Conservation (phyloP, 1,140 invertebrate genomes). For the Drosophila mayri region DNA sequence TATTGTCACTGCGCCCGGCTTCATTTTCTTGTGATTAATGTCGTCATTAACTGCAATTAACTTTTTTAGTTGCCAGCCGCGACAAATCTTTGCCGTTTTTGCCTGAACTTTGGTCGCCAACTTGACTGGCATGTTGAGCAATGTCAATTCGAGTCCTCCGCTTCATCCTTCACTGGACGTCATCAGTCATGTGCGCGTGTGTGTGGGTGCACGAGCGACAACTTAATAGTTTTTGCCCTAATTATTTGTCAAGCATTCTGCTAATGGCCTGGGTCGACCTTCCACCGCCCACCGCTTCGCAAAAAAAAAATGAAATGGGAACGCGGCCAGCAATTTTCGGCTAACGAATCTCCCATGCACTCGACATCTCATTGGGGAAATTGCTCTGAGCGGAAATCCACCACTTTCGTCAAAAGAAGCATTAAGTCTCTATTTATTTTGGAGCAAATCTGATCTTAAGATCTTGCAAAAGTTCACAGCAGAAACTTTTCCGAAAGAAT, state of each 20-base stretch:
- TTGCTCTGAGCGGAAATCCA: neutral
- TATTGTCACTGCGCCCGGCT: constrained; percentile 78
- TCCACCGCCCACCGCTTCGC: neutral
- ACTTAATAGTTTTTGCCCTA: constrained; percentile 70
- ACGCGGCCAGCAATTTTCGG: neutral
- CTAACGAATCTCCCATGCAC: constrained; percentile 37
- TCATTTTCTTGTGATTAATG: constrained; percentile 84
- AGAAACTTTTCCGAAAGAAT: neutral
- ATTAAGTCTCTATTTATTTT: constrained; percentile 9
- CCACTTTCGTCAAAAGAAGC: neutral
- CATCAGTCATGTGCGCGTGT: constrained; percentile 64
- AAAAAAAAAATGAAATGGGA: neutral
- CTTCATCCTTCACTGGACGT: constrained; percentile 60
- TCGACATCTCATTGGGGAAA: constrained; percentile 33
- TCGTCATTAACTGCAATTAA: constrained; percentile 84
- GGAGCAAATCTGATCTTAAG: neutral
- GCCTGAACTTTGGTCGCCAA: constrained; percentile 69
- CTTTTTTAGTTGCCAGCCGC: constrained; percentile 71
- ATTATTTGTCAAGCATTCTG: constrained; percentile 78
- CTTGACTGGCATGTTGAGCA: constrained; percentile 76
- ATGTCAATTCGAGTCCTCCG: constrained; percentile 73
- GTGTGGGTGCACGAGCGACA: constrained; percentile 40
- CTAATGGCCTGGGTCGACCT: constrained; percentile 74
- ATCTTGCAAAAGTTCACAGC: neutral
- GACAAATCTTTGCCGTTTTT: constrained; percentile 80